Conservation (phyloP, 23 tunicate genomes). For the Diplosoma virens region DNA sequence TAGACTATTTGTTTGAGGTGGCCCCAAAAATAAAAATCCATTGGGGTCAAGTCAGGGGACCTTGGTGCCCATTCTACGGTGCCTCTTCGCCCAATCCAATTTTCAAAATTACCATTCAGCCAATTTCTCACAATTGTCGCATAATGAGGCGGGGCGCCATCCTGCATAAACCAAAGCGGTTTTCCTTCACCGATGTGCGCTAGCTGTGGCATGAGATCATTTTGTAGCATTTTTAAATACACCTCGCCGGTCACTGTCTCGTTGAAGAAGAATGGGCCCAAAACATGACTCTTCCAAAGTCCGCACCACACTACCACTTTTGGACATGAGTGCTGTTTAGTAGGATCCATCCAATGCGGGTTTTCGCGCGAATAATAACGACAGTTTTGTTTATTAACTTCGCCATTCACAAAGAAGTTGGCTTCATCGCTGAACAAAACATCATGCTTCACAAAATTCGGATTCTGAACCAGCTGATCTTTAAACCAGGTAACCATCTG, state of each 20-base stretch:
- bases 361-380: constrained; percentile 22
- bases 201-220: constrained; percentile 7
- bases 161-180: background rate
- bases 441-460: constrained; percentile 9
- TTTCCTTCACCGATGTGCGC: constrained; percentile 12
- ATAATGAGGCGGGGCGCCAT: background rate
- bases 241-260: constrained; percentile 9
- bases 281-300: constrained; percentile 21
- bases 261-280: constrained; percentile 1
- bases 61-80: background rate
- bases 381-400: constrained; percentile 19
- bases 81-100: constrained; percentile 3
- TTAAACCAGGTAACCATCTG: constrained; percentile 16
- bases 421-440: constrained; percentile 15
- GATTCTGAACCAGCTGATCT: constrained; percentile 20
- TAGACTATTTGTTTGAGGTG: background rate
- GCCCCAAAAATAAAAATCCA: constrained; percentile 9
- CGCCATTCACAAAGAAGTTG: constrained; percentile 11
- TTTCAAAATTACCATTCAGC: background rate
- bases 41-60: background rate
- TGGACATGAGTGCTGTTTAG: constrained; percentile 17
- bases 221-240: constrained; percentile 1
- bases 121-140: constrained; percentile 7
- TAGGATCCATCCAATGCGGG: constrained; percentile 18
- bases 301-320: constrained; percentile 4